A percentile compares a stretch with the other conserved stretches of the same genome.
Conservation (phyloP, 2,797 vertebrate species). For the Rhynchotus rufescens region DNA sequence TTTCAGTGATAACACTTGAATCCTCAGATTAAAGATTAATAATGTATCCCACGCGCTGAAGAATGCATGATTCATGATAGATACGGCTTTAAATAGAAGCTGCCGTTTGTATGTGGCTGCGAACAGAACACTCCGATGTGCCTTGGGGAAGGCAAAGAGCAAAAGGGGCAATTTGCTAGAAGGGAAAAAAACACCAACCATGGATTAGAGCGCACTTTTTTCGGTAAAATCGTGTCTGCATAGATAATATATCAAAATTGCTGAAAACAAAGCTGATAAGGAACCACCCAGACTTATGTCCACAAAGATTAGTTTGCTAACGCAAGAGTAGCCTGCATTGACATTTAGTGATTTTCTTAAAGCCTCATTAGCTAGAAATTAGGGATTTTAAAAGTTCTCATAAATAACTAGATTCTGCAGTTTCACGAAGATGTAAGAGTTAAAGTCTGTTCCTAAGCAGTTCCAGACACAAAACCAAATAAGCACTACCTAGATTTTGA, state of each 20-base stretch:
- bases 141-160: neutral
- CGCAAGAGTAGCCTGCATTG: neutral
- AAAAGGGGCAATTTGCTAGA: neutral
- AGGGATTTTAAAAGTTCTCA: neutral
- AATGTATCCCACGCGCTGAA: constrained; percentile 18
- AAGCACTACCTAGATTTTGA: neutral
- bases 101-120: neutral
- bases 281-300: neutral
- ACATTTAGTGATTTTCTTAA: neutral
- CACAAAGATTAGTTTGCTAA: neutral
- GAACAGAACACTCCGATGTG: neutral
- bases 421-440: neutral
- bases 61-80: constrained; percentile 65
- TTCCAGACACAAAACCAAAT: neutral
- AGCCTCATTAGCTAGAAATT: neutral
- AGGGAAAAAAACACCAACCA: neutral
- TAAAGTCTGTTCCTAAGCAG: neutral
- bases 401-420: neutral
- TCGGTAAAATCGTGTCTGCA: neutral
- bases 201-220: neutral
- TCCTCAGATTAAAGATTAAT: constrained; percentile 62
- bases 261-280: neutral
- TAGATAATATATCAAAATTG: neutral
- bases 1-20: constrained; percentile 21
- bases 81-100: too few relatives aligned